phyloP scores from a whole-genome alignment of 2,797 vertebrate species.

The Neostethus bicornis region DNA sequence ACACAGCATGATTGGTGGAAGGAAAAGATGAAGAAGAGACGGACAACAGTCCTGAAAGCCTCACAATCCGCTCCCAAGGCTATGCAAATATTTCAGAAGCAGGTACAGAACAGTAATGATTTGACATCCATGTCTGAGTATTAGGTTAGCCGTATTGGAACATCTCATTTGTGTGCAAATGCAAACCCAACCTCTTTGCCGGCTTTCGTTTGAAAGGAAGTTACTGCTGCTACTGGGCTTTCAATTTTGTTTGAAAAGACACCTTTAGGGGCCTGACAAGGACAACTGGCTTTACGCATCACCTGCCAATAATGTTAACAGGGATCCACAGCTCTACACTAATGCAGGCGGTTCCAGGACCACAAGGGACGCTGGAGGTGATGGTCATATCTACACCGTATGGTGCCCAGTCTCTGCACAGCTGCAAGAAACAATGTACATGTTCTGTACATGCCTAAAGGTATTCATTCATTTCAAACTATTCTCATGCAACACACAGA shows the following conservation, averaged over 20 bases:
- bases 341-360: slow-evolving; percentile 58
- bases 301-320: slow-evolving; percentile 78
- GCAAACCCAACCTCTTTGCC: not conserved
- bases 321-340: slow-evolving; percentile 52
- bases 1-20: slow-evolving; percentile 14
- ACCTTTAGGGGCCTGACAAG: slow-evolving; percentile 62
- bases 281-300: slow-evolving; percentile 75
- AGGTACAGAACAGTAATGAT: not conserved
- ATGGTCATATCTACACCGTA: slow-evolving; percentile 67
- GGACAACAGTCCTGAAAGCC: not conserved
- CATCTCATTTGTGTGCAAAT: slow-evolving; percentile 1
- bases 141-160: not conserved
- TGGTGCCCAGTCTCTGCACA: slow-evolving; percentile 58
- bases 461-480: slow-evolving; percentile 3
- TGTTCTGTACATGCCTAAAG: not conserved
- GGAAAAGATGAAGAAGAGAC: not conserved
- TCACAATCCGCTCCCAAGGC: not conserved
- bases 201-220: slow-evolving; percentile 43
- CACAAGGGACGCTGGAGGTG: slow-evolving; percentile 61
- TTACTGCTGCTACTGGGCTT: slow-evolving; percentile 46
- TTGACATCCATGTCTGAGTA: not conserved
- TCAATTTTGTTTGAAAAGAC: slow-evolving; percentile 60
- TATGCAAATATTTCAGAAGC: not conserved
- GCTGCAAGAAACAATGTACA: slow-evolving; percentile 44
- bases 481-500: not conserved